phyloP scores from a whole-genome alignment of 2,888 invertebrate genomes.

The Scaptomyza reducta region DNA sequence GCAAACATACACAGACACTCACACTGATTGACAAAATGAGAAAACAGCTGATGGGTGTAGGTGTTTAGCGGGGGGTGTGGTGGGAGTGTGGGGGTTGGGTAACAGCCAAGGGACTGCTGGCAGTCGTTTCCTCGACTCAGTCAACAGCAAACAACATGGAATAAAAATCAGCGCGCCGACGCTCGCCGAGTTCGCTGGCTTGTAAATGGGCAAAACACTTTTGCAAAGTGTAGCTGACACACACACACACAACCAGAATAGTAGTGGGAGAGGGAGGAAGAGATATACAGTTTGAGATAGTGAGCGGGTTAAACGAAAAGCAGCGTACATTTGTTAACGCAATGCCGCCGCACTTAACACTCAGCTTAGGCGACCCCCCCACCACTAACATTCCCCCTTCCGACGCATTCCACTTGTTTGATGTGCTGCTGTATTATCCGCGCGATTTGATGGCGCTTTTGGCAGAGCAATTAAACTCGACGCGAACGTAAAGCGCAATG shows the following conservation, averaged over 20 bases:
- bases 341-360: conserved; percentile 69
- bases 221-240: conserved; percentile 71
- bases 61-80: too few species aligned
- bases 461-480: conserved; percentile 68
- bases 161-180: conserved; percentile 70
- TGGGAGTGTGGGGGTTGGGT: neutral
- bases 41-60: conserved; percentile 14
- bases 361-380: conserved; percentile 23
- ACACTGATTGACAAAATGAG: conserved; percentile 69
- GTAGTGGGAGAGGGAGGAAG: neutral
- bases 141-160: conserved; percentile 70
- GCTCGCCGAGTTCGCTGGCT: conserved; percentile 62
- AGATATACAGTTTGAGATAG: neutral
- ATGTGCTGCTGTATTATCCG: conserved; percentile 68
- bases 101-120: conserved; percentile 20
- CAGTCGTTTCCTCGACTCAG: conserved; percentile 32
- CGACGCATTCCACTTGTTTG: conserved; percentile 24
- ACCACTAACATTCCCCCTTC: neutral
- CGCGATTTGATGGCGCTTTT: conserved; percentile 75
- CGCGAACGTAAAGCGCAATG: conserved; percentile 55
- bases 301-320: conserved; percentile 1
- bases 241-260: conserved; percentile 8
- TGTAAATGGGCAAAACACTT: conserved; percentile 79
- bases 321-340: conserved; percentile 63
- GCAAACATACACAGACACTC: neutral